Evolutionary conservation across 2,113 vertebrate species (phyloP).

Genomic region (Oncorhynchus masou): DNA sequence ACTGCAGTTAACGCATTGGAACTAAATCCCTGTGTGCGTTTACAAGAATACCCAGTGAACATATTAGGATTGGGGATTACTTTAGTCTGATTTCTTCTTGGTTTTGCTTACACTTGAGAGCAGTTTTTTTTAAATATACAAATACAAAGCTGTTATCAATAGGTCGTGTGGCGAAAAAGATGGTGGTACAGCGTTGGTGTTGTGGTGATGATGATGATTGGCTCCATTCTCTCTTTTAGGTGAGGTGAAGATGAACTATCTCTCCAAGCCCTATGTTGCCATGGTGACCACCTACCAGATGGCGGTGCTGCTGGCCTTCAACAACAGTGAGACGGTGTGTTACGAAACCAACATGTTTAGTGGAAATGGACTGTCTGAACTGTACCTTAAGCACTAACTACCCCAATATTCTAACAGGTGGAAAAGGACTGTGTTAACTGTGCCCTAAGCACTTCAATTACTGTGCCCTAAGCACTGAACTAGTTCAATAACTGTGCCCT

Average conservation of each 20-base stretch:
- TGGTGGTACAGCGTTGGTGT: not conserved
- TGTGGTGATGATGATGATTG: not conserved
- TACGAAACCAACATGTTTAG: no score
- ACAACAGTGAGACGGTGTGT: slow-evolving; percentile 87
- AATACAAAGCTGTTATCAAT: not conserved
- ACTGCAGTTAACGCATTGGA: not conserved
- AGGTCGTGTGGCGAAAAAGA: not conserved
- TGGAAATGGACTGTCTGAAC: no score
- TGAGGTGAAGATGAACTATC: slow-evolving; percentile 99
- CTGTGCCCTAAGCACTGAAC: no score
- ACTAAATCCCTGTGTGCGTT: not conserved
- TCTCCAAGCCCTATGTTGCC: slow-evolving; percentile 97
- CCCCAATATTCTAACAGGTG: no score
- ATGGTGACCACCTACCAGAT: slow-evolving; percentile 99
- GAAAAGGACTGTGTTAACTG: no score
- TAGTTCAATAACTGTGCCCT: no score
- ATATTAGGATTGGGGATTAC: not conserved
- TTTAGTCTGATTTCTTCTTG: not conserved
- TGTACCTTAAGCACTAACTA: no score
- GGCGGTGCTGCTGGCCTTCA: slow-evolving; percentile 96
- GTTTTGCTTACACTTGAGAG: not conserved
- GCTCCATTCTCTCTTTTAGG: slow-evolving; percentile 67
- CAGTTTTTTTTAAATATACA: no score
- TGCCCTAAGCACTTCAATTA: no score
- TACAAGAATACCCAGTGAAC: not conserved